Percentiles rank a stretch among this genome's conserved stretches.
These are phyloP conservation scores for Echiichthys vipera DNA, from an alignment of 2,797 vertebrate species.

Conservation along the genomic window DNA sequence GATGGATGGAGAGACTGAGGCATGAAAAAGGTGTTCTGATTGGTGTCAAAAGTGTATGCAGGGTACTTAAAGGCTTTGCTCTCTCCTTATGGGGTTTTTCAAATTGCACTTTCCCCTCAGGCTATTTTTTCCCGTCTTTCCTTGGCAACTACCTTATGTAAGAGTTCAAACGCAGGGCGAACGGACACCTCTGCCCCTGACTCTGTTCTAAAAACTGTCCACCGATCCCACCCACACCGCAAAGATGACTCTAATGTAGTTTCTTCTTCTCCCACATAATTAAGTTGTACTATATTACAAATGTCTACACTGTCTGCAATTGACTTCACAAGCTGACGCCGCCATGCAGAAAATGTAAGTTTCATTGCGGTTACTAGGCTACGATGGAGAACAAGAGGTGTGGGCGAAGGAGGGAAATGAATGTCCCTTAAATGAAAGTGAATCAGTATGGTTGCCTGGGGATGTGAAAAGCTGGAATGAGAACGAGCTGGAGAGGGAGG, in stretches of 20 bases:
- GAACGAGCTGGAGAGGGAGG: conserved; percentile 38
- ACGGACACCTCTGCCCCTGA: conserved; percentile 5
- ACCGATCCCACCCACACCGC: conserved; percentile 3
- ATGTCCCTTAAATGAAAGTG: conserved; percentile 64
- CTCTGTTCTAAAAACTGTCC: conserved; percentile 5
- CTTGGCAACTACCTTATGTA: conserved; percentile 44
- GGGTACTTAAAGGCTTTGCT: neutral
- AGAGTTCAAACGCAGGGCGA: conserved; percentile 34
- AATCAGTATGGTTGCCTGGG: conserved; percentile 71
- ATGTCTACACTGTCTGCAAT: neutral
- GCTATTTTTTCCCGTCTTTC: conserved; percentile 33
- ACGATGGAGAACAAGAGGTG: conserved; percentile 40
- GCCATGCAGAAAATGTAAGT: conserved; percentile 18
- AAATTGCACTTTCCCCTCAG: neutral
- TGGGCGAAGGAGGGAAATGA: conserved; percentile 57
- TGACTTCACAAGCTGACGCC: conserved; percentile 9
- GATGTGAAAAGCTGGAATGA: conserved; percentile 67
- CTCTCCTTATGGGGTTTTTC: neutral
- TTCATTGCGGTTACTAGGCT: conserved; percentile 25
- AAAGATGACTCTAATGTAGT: neutral
- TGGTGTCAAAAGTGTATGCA: conserved; percentile 32
- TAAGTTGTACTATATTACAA: neutral
- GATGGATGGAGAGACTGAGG: conserved; percentile 14
- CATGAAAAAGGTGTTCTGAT: conserved; percentile 32
- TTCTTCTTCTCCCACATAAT: conserved; percentile 1